These are phyloP conservation scores for Drosophila rubida DNA, from an alignment of 2,888 invertebrate genomes.

Conservation along the genomic window DNA sequence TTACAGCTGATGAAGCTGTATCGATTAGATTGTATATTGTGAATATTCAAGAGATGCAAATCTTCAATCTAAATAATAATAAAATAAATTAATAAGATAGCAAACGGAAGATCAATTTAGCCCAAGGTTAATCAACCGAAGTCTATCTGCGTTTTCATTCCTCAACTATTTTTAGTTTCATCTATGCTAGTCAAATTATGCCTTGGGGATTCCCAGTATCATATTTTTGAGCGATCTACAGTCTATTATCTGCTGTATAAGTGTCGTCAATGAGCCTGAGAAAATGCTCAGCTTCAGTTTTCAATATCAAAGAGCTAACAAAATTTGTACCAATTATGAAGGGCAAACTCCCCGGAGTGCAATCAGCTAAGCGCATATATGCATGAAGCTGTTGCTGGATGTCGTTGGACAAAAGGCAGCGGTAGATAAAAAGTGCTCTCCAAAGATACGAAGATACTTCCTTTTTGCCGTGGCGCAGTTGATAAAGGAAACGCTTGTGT, in stretches of 20 bases:
- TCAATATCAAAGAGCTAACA: constrained; percentile 30
- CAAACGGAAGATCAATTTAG: no score
- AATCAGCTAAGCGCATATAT: constrained; percentile 52
- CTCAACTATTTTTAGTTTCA: background rate
- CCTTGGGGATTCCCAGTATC: constrained; percentile 1
- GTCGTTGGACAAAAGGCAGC: constrained; percentile 57
- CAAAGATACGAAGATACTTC: constrained; percentile 65
- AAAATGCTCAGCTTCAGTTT: constrained; percentile 36
- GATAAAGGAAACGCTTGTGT: constrained; percentile 66
- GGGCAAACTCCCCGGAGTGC: constrained; percentile 67
- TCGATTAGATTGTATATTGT: no score
- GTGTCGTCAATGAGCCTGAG: constrained; percentile 37
- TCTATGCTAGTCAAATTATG: background rate
- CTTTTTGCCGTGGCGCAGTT: constrained; percentile 61
- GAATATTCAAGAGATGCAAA: no score
- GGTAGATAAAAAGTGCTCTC: constrained; percentile 57
- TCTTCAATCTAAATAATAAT: no score
- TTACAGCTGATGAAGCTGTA: no score
- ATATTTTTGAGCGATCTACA: background rate
- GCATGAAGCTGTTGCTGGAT: constrained; percentile 2
- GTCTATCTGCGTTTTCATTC: background rate
- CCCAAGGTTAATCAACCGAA: no score
- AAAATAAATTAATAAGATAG: no score
- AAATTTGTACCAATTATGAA: constrained; percentile 70
- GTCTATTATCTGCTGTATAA: constrained; percentile 1